Evolutionary conservation across 2,113 vertebrate species (phyloP).

Genomic region (Balaeniceps rex): DNA sequence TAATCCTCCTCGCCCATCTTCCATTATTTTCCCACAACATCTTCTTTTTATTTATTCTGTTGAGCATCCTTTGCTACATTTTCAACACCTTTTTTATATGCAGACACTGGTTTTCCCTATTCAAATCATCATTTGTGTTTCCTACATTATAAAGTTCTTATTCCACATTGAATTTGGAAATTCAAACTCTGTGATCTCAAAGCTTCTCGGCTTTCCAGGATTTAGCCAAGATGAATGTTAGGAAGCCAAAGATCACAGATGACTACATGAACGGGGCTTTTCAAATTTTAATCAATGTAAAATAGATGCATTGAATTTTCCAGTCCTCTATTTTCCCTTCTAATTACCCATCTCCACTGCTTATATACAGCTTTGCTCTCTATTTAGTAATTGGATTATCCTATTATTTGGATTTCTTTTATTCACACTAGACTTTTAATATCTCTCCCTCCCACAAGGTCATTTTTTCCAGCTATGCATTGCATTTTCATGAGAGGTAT

Average conservation of each 20-base stretch:
- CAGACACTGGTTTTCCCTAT: neutral
- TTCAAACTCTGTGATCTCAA: neutral
- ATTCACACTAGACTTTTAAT: neutral
- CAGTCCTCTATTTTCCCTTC: neutral
- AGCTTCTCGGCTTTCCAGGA: neutral
- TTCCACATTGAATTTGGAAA: neutral
- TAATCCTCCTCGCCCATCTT: too few relatives aligned
- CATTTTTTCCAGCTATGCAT: neutral
- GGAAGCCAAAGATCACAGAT: neutral
- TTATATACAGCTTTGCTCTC: neutral
- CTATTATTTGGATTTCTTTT: neutral
- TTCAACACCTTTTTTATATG: neutral
- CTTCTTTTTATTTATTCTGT: neutral
- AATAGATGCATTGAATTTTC: neutral
- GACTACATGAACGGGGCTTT: neutral
- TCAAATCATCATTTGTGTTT: neutral
- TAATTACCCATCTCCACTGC: neutral
- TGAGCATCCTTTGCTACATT: neutral
- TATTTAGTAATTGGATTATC: neutral
- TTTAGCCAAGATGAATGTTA: neutral
- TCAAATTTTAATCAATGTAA: neutral
- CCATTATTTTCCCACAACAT: too few relatives aligned
- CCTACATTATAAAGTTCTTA: neutral
- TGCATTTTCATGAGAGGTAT: neutral
- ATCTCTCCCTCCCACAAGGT: neutral